Conservation (phyloP, 1,140 invertebrate species). For the Zaprionus ornatus region DNA sequence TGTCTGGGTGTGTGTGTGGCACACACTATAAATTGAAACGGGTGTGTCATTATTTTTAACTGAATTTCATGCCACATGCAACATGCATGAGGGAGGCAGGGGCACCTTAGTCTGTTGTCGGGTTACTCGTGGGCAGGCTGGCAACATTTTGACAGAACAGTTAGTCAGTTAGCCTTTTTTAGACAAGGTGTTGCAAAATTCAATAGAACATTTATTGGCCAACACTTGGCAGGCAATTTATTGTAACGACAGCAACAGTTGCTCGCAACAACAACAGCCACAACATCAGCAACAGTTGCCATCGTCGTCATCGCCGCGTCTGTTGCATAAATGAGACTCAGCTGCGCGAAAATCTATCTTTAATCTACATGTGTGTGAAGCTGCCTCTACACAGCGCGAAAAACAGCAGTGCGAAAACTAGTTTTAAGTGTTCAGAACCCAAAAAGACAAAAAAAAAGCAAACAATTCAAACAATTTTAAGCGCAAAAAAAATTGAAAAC, state of each 20-base stretch:
- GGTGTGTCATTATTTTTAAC: slow-evolving; percentile 79
- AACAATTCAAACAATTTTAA: neutral
- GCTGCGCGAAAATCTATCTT: slow-evolving; percentile 11
- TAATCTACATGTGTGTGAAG: slow-evolving; percentile 31
- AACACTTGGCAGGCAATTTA: slow-evolving; percentile 70
- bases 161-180: slow-evolving; percentile 68
- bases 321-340: slow-evolving; percentile 69
- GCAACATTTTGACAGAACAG: slow-evolving; percentile 76
- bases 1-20: slow-evolving; percentile 56
- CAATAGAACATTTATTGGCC: slow-evolving; percentile 77
- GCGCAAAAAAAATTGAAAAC: neutral
- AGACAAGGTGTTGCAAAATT: slow-evolving; percentile 77
- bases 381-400: neutral
- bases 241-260: slow-evolving; percentile 38
- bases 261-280: neutral
- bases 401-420: neutral
- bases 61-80: slow-evolving; percentile 54
- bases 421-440: neutral
- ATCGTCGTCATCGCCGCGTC: neutral
- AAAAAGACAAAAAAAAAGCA: neutral
- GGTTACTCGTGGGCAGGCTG: slow-evolving; percentile 56
- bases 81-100: neutral
- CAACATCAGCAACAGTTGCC: neutral
- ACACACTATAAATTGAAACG: slow-evolving; percentile 61
- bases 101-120: slow-evolving; percentile 10